phyloP scores from a whole-genome alignment of 2,113 vertebrate species.

The Steatornis caripensis region DNA sequence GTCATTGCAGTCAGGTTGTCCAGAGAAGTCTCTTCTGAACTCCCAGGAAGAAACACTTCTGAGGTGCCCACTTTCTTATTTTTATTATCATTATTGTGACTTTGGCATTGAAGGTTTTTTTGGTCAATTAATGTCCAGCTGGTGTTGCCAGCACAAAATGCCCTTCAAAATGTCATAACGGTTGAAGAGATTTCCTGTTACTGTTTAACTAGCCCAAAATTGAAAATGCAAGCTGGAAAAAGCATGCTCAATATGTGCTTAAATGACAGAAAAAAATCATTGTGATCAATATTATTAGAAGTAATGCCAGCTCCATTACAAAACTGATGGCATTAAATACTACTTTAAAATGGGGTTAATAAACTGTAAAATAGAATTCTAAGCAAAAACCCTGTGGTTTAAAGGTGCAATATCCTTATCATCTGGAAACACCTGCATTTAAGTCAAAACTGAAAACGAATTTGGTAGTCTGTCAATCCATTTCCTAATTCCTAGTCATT shows the following conservation, averaged over 20 bases:
- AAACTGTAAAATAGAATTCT: background rate
- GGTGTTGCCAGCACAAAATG: background rate
- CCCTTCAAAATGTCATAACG: background rate
- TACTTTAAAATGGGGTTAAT: background rate
- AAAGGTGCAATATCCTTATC: slow-evolving; percentile 17
- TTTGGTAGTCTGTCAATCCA: background rate
- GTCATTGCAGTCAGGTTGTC: background rate
- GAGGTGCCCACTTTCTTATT: background rate
- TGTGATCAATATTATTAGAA: background rate
- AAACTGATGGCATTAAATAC: background rate
- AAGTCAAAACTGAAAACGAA: slow-evolving; percentile 15
- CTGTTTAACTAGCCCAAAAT: background rate
- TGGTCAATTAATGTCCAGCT: background rate
- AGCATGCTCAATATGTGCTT: background rate
- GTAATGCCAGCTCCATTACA: background rate
- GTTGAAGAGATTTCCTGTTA: background rate
- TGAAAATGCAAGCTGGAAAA: background rate
- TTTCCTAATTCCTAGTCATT: slow-evolving; percentile 19
- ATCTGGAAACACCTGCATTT: slow-evolving; percentile 33
- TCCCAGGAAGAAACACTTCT: background rate
- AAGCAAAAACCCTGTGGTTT: background rate
- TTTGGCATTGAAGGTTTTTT: background rate
- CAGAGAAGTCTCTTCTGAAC: background rate
- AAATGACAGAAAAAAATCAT: background rate
- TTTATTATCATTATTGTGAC: background rate